These are phyloP conservation scores for Camponotus floridanus DNA, from an alignment of 1,140 invertebrate genomes.

Conservation along the genomic window DNA sequence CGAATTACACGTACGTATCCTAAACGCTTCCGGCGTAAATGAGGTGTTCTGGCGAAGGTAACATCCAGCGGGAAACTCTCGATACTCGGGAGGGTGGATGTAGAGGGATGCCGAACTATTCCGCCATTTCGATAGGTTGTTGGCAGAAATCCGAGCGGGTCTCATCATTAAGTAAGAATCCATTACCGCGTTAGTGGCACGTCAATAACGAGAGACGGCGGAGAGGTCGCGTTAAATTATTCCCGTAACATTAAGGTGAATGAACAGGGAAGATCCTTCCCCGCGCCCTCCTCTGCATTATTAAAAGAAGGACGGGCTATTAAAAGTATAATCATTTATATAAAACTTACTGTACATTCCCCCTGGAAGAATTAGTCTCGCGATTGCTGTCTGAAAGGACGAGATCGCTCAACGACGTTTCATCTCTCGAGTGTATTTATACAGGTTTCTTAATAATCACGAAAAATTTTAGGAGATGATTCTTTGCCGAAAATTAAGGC, in stretches of 20 bases:
- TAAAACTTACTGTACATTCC: neutral
- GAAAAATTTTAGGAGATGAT: too few species aligned
- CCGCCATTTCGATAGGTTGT: conserved; percentile 63
- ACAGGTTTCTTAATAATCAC: too few species aligned
- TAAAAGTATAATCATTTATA: conserved; percentile 26
- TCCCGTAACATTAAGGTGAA: conserved; percentile 56
- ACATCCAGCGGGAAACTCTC: conserved; percentile 4
- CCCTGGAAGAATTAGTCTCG: neutral
- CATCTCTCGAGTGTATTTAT: neutral
- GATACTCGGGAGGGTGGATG: conserved; percentile 17
- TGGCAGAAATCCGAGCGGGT: conserved; percentile 59
- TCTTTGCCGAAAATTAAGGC: too few species aligned
- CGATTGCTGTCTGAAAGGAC: neutral
- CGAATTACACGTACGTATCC: conserved; percentile 24
- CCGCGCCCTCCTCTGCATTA: conserved; percentile 60
- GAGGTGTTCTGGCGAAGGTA: conserved; percentile 25
- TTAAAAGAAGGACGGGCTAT: conserved; percentile 57
- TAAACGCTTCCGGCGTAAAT: conserved; percentile 45
- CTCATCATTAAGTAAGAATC: conserved; percentile 72
- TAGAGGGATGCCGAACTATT: conserved; percentile 54
- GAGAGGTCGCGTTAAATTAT: conserved; percentile 70
- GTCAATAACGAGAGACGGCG: conserved; percentile 63
- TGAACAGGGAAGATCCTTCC: conserved; percentile 62
- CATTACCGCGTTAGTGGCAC: conserved; percentile 67
- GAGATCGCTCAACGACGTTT: neutral